These are phyloP conservation scores for Drosophila serrata DNA, from an alignment of 1,140 invertebrate species.

Conservation along the genomic window DNA sequence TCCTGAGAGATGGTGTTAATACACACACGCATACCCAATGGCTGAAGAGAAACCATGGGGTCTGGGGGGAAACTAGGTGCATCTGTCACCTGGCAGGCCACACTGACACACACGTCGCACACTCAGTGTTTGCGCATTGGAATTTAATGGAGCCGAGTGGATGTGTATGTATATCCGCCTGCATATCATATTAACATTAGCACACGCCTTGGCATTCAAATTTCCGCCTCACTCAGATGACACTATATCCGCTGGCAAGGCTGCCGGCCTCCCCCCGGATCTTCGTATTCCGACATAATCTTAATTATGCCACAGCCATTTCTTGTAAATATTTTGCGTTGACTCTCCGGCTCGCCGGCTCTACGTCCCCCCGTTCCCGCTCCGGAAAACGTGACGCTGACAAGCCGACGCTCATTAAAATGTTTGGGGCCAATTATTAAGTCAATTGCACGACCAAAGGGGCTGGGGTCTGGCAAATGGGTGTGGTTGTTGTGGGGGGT, in stretches of 20 bases:
- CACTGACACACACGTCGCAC: slow-evolving; percentile 32
- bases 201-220: slow-evolving; percentile 74
- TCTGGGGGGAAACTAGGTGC: slow-evolving; percentile 12
- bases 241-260: slow-evolving; percentile 15
- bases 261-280: background rate
- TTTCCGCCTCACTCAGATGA: slow-evolving; percentile 52
- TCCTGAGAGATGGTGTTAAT: slow-evolving; percentile 60
- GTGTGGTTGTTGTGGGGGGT: background rate
- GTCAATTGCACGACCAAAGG: slow-evolving; percentile 41
- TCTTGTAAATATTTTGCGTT: slow-evolving; percentile 71
- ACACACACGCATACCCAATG: slow-evolving; percentile 28
- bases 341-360: slow-evolving; percentile 7
- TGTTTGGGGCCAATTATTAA: slow-evolving; percentile 75
- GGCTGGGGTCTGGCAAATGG: slow-evolving; percentile 7
- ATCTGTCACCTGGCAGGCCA: slow-evolving; percentile 55
- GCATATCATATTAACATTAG: slow-evolving; percentile 67
- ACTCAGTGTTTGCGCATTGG: slow-evolving; percentile 56
- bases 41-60: background rate
- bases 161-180: slow-evolving; percentile 42
- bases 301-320: slow-evolving; percentile 71
- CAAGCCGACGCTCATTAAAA: slow-evolving; percentile 75
- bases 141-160: slow-evolving; percentile 47
- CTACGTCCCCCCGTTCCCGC: background rate
- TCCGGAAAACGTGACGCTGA: slow-evolving; percentile 65
- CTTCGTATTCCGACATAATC: slow-evolving; percentile 26